phyloP scores from a whole-genome alignment of 1,140 invertebrate genomes.

The Charaxes varanes region DNA sequence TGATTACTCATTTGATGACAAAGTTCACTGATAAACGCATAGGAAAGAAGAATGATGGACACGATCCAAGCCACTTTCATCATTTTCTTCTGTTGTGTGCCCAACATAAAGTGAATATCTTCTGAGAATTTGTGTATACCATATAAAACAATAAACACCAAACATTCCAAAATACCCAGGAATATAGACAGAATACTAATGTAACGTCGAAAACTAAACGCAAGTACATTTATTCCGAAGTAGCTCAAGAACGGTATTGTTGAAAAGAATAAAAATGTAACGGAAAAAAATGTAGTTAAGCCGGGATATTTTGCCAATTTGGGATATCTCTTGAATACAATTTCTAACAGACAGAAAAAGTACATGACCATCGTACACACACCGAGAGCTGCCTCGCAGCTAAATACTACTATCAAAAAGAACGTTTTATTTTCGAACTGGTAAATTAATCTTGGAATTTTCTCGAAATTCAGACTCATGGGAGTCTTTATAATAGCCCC shows the following conservation, averaged over 20 bases:
- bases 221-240: constrained; percentile 22
- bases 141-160: constrained; percentile 48
- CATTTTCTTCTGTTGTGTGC: constrained; percentile 39
- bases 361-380: constrained; percentile 29
- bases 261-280: constrained; percentile 32
- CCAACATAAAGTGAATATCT: constrained; percentile 62
- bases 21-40: constrained; percentile 32
- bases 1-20: constrained; percentile 11
- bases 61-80: constrained; percentile 41
- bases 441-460: constrained; percentile 39
- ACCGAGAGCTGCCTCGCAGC: constrained; percentile 27
- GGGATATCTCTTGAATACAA: constrained; percentile 18
- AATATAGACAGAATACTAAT: constrained; percentile 31
- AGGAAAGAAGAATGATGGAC: constrained; percentile 28
- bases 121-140: constrained; percentile 48
- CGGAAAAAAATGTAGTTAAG: constrained; percentile 24
- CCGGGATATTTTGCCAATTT: constrained; percentile 41
- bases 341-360: constrained; percentile 36
- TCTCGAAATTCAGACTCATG: constrained; percentile 41
- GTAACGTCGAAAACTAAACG: constrained; percentile 23
- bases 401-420: constrained; percentile 37
- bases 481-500: constrained; percentile 22
- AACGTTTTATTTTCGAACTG: constrained; percentile 32
- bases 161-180: constrained; percentile 30
- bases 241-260: constrained; percentile 40